Evolutionary conservation across 1,140 invertebrate genomes (phyloP), one percentile per base, ranked within the genome.

Genomic region (Paracyclopina nana): DNA sequence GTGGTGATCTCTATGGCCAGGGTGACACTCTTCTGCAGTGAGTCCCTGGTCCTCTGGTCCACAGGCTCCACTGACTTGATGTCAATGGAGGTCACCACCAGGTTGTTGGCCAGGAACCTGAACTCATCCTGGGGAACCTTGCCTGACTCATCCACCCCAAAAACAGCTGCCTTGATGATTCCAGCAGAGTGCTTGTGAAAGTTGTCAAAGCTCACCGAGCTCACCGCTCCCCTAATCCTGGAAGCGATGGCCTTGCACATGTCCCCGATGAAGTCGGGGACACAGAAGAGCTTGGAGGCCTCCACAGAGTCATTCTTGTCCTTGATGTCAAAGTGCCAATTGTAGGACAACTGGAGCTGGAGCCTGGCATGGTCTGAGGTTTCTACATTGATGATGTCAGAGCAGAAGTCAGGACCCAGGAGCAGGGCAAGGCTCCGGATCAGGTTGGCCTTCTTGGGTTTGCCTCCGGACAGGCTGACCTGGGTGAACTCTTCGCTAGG

Each of bases 401-500:
- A 70, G 50, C 63, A 69, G 58, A 71, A 71, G 57, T 72, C 70
- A 16, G 70, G 70, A 4, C 70, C 70, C 2, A 71, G 58, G 16
- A 71, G 56, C 5, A 71, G 59, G 54, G 69, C 71, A 1, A 71
- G 56, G 26, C 65, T 60, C 52, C 66, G 65, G 55, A 71, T 71
- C 27, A 60, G 45, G 56, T 69, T 70, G 1, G 67, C 66, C 54
- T 65, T 64, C 59, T 72, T 71, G 18, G 70, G 70, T 55, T 68
- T 68, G 11, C 68, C 68, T 40, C 68, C 70, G 25, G 67, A 70
- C 16, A 71, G 50, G 54, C 61, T 62, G 1, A 71, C 60, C 55
- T 67, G 65, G 24, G 70, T 71, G 57, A 71, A 71, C 53, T 71
- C 66, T 55, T 71, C 70, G 57, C 70, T 68, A n/a, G 70, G 70